These are phyloP conservation scores for Argentina silus DNA, from an alignment of 2,797 vertebrate species.

Conservation along the genomic window DNA sequence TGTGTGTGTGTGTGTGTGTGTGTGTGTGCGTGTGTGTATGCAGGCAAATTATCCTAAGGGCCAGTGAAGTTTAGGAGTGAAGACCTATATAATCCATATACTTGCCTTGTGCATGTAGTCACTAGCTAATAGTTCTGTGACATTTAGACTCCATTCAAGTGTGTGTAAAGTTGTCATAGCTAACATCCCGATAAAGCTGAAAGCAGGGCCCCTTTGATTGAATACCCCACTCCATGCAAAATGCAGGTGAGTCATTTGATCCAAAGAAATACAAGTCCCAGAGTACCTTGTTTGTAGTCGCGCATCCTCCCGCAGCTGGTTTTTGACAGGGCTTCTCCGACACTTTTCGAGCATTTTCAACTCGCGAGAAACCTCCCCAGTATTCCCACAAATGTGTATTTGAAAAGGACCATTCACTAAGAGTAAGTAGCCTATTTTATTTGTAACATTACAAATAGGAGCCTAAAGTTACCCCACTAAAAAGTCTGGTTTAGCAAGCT, in stretches of 20 bases:
- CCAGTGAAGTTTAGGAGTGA: no score
- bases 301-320: neutral
- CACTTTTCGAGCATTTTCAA: neutral
- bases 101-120: no score
- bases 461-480: neutral
- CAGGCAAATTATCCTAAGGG: no score
- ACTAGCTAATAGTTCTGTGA: no score
- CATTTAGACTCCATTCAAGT: no score
- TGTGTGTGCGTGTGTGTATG: no score
- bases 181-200: neutral
- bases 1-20: no score
- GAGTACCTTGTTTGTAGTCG: neutral
- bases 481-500: slow-evolving; percentile 9
- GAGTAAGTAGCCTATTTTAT: slow-evolving; percentile 31
- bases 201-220: neutral
- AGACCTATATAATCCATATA: no score
- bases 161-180: no score
- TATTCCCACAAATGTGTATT: slow-evolving; percentile 1
- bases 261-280: slow-evolving; percentile 1
- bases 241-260: neutral
- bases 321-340: neutral
- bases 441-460: neutral
- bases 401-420: neutral
- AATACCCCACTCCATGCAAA: neutral
- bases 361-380: neutral